Evolutionary conservation across 2,888 invertebrate species (phyloP).

Genomic region (Venusia cambrica): DNA sequence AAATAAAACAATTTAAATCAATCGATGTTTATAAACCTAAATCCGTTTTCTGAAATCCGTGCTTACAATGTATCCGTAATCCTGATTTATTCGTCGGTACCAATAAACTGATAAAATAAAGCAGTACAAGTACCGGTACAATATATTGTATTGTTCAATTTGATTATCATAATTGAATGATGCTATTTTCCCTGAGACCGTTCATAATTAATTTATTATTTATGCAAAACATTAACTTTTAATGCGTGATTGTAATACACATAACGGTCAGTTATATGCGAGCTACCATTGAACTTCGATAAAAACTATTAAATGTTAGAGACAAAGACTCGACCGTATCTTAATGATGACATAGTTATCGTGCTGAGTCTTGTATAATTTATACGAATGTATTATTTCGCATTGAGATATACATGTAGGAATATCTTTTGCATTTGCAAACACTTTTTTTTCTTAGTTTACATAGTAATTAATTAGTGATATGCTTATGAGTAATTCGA

Average conservation of each 20-base stretch:
- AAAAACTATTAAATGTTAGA: conserved; percentile 37
- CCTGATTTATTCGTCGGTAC: conserved; percentile 13
- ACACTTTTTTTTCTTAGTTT: too few relatives aligned
- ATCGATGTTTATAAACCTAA: conserved; percentile 1
- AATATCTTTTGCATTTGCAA: too few relatives aligned
- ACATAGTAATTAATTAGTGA: too few relatives aligned
- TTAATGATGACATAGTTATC: conserved; percentile 38
- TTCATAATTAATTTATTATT: conserved; percentile 45
- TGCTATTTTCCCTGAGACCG: conserved; percentile 37
- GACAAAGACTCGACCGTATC: conserved; percentile 41
- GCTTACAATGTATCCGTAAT: conserved; percentile 10
- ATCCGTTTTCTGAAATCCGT: conserved; percentile 9
- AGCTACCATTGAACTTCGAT: conserved; percentile 29
- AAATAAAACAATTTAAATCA: background rate
- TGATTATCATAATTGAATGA: conserved; percentile 40
- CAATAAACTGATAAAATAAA: conserved; percentile 26
- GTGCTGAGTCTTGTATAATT: conserved; percentile 15
- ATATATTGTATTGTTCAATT: conserved; percentile 34
- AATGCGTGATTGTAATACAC: conserved; percentile 42
- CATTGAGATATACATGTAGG: too few relatives aligned
- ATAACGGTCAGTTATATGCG: conserved; percentile 36
- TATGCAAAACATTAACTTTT: conserved; percentile 48
- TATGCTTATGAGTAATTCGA: too few relatives aligned
- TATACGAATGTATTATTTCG: conserved; percentile 3
- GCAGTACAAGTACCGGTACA: conserved; percentile 27